Evolutionary conservation across 2,888 invertebrate species (phyloP).

Genomic region (Noctua pronuba): DNA sequence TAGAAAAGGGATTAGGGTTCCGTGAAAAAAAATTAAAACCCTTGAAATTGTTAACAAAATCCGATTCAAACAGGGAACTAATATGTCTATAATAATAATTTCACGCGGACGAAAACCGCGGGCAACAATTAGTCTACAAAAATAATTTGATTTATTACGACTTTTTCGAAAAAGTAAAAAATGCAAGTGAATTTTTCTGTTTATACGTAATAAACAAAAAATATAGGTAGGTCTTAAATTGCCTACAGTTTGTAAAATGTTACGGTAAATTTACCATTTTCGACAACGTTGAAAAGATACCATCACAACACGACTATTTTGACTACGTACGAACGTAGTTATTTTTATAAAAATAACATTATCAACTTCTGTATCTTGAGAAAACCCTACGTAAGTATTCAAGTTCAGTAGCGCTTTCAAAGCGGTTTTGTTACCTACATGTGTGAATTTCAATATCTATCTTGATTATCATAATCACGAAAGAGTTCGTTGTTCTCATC

Average conservation of each 20-base stretch:
- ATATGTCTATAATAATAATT: no score
- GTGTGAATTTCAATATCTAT: slow-evolving; percentile 39
- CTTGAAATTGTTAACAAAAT: no score
- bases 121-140: no score
- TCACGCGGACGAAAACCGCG: no score
- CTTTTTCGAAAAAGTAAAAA: not conserved
- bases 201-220: not conserved
- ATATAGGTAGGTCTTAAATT: not conserved
- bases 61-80: no score
- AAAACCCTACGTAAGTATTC: slow-evolving; percentile 10
- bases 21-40: no score
- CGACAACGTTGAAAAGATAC: slow-evolving; percentile 1
- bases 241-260: not conserved
- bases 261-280: not conserved
- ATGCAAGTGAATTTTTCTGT: not conserved
- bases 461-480: slow-evolving; percentile 42
- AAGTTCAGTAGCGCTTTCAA: slow-evolving; percentile 20
- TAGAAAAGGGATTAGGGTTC: no score
- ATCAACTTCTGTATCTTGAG: slow-evolving; percentile 7
- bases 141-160: not conserved
- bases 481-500: slow-evolving; percentile 52
- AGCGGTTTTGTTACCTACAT: slow-evolving; percentile 7
- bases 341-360: not conserved
- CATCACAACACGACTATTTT: slow-evolving; percentile 9
- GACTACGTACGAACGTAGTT: not conserved